Base-by-base conservation (phyloP, 2,888 invertebrate genomes). In the Pyrgus malvae region DNA sequence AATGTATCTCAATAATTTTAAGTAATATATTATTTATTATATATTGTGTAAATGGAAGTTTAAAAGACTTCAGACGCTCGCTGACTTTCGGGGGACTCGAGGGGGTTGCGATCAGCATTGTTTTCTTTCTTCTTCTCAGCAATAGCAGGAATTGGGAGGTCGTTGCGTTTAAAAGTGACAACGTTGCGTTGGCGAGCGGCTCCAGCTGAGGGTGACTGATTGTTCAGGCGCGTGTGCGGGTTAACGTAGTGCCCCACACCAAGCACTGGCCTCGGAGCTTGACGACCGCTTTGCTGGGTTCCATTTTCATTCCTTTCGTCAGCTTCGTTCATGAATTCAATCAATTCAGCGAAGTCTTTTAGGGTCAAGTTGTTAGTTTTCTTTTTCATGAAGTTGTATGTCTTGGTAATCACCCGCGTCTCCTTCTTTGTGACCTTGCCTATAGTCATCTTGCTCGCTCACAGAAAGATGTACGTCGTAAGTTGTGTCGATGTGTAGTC, bases 341-440 rank as follows among this genome's bases (percentile, higher is more conserved):
- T 45, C 12, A 53, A 12, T 5, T 53, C 44, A 2, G 51, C 51
- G 6, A 53, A 53, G 29, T 53, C 51, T 27, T 53, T 53, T 7
- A 53, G 37, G 3, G 51, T 53, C 21, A 53, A 21, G 9, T 53
- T 53, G 7, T 53, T 17, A 21, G 27, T 45, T 14, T 53, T 53
- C 21, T 53, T 53, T 11, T 29, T 53, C 44, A 53, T 37, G 5
- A 53, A 44, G 1, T 37, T 45, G 2, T 45, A 45, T 0, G 51
- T 45, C 21, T 35, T 44, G 19, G 44, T 16, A 14, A 53, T 25
- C 9, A 45, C 12, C 3, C 44, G 51, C n/a, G 37, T 23, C 16
- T 38, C 44, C n/a, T 45, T 53, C 12, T 53, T 53, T n/a, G 44
- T 45, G 2, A 53, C 44, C 38, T 53, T 53, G 12, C 51, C 51